Base-by-base conservation (phyloP, 2,888 invertebrate species). In the Tiliacea citrago region DNA sequence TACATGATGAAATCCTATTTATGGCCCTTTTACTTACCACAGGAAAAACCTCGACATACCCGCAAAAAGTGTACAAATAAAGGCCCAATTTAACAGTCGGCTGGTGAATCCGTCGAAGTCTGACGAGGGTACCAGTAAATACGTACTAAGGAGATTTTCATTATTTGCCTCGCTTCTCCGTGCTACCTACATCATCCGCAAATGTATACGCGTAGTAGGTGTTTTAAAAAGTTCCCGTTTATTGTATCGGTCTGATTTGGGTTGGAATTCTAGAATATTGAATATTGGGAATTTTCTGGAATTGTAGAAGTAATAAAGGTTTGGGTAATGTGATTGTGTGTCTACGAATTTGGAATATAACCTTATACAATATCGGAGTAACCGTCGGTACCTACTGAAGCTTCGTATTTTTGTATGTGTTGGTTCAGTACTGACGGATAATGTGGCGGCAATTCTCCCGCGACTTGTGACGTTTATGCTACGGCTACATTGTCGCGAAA, bases 111-210 rank as follows among this genome's bases (percentile, higher is more conserved):
- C 73, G 72, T 83, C 83, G 83, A 83, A 71, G 29, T 29, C 70
- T 84, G 83, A 84, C 86, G 79, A 84, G 83, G 83, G 83, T 84
- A 69, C 16, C 49, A 68, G 83, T 82, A 82, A 83, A 82, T 85
- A 85, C 66, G 73, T 72, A 75, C 79, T 86, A 83, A 86, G 83
- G 86, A 83, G 86, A 83, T 86, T 84, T 83, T 86, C 83, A 83
- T 83, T 83, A 85, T 85, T 83, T 83, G 58, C 78, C 68, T 68
- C 83, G 60, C 12, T 73, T 73, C 78, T 68, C 21, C 6, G 6
- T 73, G 45, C 51, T 73, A 82, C 73, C 77, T 77, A 67, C 71
- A 60, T 82, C 78, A 85, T 67, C n/a, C 60, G 12, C 61, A 76
- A 82, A 85, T 72, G 53, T 81, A 81, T 81, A 75, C 68, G 82